phyloP scores from a whole-genome alignment of 2,797 vertebrate species.

The Dendrocincla tyrannina region DNA sequence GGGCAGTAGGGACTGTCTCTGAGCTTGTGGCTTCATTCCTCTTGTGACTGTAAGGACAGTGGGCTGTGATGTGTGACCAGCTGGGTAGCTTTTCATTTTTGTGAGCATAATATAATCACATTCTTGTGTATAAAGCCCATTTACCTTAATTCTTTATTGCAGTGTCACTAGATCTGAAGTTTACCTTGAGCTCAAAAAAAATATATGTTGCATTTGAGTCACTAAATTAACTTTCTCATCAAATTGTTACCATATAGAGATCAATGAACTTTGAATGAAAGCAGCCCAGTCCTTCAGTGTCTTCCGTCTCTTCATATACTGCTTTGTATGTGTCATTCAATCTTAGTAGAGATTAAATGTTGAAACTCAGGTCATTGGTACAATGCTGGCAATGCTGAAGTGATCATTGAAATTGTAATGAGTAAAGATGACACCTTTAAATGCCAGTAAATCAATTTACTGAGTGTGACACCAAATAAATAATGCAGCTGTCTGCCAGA shows the following conservation, averaged over 20 bases:
- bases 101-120: background rate
- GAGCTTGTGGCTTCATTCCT: background rate
- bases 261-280: background rate
- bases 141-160: background rate
- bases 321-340: background rate
- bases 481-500: slow-evolving; percentile 6
- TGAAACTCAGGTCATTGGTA: background rate
- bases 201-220: background rate
- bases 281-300: background rate
- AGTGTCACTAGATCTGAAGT: background rate
- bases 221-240: background rate
- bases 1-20: background rate
- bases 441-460: slow-evolving; percentile 25
- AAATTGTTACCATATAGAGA: background rate
- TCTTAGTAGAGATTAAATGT: background rate
- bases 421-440: slow-evolving; percentile 10
- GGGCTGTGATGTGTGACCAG: background rate
- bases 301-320: background rate
- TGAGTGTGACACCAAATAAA: slow-evolving; percentile 17
- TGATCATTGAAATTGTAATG: slow-evolving; percentile 1
- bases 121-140: background rate
- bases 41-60: background rate
- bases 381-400: background rate
- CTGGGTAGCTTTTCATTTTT: background rate
- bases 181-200: background rate